phyloP scores from a whole-genome alignment of 2,113 vertebrate species.

The Danionella cerebrum region DNA sequence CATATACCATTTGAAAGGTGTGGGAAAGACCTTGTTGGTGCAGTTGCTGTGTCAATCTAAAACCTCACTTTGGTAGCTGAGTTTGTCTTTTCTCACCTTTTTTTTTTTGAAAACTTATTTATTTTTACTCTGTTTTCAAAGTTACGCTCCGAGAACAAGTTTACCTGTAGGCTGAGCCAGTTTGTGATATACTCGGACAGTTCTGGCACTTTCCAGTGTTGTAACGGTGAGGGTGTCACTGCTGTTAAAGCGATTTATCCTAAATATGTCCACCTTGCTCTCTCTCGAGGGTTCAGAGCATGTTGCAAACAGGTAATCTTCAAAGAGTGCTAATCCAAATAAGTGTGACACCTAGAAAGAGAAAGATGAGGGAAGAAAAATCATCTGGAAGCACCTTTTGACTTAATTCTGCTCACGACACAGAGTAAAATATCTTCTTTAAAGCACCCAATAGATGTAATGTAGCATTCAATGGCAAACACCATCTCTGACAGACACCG shows the following conservation, averaged over 20 bases:
- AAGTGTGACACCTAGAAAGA: conserved; percentile 68
- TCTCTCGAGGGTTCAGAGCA: conserved; percentile 55
- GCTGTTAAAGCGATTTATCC: conserved; percentile 74
- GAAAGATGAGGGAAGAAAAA: background rate
- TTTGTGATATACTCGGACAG: conserved; percentile 71
- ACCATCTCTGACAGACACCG: background rate
- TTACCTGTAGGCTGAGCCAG: conserved; percentile 72
- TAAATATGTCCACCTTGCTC: conserved; percentile 57
- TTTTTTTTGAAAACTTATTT: too few relatives aligned
- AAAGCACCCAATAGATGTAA: background rate
- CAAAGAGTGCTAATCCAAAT: conserved; percentile 75
- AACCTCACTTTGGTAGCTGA: too few relatives aligned
- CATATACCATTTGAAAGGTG: too few relatives aligned
- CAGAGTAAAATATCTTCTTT: background rate
- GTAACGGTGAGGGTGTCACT: conserved; percentile 58
- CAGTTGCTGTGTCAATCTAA: too few relatives aligned
- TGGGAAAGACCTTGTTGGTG: too few relatives aligned
- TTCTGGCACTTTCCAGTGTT: conserved; percentile 56
- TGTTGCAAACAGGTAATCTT: conserved; percentile 74
- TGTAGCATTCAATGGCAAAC: background rate
- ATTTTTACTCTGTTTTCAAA: too few relatives aligned
- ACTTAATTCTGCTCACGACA: background rate
- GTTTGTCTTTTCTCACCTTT: too few relatives aligned
- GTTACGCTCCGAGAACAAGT: background rate
- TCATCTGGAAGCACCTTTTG: background rate